phyloP scores from a whole-genome alignment of 2,888 invertebrate genomes.

The Thymelicus sylvestris region DNA sequence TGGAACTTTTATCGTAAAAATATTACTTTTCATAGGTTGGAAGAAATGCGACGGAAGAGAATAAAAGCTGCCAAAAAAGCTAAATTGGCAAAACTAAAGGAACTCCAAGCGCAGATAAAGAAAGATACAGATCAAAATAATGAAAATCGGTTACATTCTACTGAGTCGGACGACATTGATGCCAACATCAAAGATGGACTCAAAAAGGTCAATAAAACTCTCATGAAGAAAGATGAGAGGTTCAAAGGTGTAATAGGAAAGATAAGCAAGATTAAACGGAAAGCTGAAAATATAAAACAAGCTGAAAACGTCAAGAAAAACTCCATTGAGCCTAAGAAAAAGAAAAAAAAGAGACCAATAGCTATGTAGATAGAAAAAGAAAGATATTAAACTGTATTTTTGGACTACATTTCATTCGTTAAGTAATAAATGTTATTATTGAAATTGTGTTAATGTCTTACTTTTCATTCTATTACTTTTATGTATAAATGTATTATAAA shows the following conservation, averaged over 20 bases:
- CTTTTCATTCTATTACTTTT: too few species aligned
- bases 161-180: constrained; percentile 60
- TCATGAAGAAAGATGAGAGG: constrained; percentile 79
- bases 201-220: constrained; percentile 70
- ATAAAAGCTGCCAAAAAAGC: constrained; percentile 74
- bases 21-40: constrained; percentile 57
- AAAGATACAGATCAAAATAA: constrained; percentile 45
- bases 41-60: constrained; percentile 76
- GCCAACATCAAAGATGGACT: constrained; percentile 64
- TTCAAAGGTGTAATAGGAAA: constrained; percentile 79
- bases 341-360: constrained; percentile 49
- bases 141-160: constrained; percentile 51
- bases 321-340: constrained; percentile 38
- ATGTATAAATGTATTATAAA: too few species aligned
- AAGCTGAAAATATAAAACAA: constrained; percentile 64
- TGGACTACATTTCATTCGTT: too few species aligned
- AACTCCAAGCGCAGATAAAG: constrained; percentile 64
- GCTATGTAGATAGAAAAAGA: too few species aligned
- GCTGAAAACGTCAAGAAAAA: constrained; percentile 18
- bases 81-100: constrained; percentile 70
- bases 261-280: constrained; percentile 72
- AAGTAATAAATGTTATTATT: too few species aligned
- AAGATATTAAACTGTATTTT: too few species aligned
- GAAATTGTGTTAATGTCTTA: too few species aligned
- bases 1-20: neutral